Percentiles rank a stretch among this genome's conserved stretches.
phyloP scores from a whole-genome alignment of 2,888 invertebrate species.

The Kryphioiulus occultus region DNA sequence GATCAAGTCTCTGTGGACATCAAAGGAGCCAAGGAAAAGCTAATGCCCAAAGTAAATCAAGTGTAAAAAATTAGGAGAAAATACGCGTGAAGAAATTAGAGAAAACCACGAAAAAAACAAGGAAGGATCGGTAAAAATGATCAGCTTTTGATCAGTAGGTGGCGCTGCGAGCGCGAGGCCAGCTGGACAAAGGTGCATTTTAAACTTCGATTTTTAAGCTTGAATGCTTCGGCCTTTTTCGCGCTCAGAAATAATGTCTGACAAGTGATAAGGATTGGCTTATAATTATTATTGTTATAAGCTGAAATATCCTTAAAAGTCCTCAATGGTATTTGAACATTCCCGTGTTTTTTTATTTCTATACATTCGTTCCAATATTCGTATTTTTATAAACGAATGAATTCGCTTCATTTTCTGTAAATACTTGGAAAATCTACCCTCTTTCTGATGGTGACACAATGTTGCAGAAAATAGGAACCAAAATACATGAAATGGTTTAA shows the following conservation, averaged over 20 bases:
- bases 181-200: background rate
- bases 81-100: background rate
- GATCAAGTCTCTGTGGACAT: slow-evolving; percentile 48
- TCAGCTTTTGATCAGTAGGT: slow-evolving; percentile 19
- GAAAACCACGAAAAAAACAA: background rate
- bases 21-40: slow-evolving; percentile 39
- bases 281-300: background rate
- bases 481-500: too few relatives aligned
- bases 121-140: background rate
- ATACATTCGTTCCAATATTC: too few relatives aligned
- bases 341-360: background rate
- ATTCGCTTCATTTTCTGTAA: too few relatives aligned
- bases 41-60: background rate
- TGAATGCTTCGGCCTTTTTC: slow-evolving; percentile 7
- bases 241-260: background rate
- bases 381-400: too few relatives aligned
- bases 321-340: background rate
- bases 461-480: too few relatives aligned
- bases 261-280: background rate
- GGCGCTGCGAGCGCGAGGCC: background rate
- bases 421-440: too few relatives aligned
- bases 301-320: background rate
- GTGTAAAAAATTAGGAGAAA: slow-evolving; percentile 14
- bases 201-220: slow-evolving; percentile 20
- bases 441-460: too few relatives aligned